phyloP scores from a whole-genome alignment of 2,888 invertebrate genomes.

The Neocrepidodera transversa region DNA sequence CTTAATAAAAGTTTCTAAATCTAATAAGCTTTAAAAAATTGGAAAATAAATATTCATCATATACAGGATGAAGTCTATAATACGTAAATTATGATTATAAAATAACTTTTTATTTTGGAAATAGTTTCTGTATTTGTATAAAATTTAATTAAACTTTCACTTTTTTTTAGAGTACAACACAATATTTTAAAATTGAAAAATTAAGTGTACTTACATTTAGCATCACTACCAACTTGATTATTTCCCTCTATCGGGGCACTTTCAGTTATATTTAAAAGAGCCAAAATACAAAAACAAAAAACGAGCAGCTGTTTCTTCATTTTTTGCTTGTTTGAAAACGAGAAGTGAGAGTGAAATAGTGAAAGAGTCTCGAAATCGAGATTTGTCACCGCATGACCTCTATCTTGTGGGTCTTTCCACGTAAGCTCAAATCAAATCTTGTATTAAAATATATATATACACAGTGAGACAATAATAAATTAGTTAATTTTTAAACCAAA shows the following conservation, averaged over 20 bases:
- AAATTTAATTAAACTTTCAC: background rate
- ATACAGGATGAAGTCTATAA: too few species aligned
- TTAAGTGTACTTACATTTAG: constrained; percentile 39
- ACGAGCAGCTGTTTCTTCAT: constrained; percentile 21
- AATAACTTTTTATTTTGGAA: too few species aligned
- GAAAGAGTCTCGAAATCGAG: background rate
- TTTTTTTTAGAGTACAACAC: background rate
- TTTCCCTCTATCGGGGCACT: constrained; percentile 31
- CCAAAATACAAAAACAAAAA: constrained; percentile 18
- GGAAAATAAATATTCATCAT: background rate
- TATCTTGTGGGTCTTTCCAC: constrained; percentile 14
- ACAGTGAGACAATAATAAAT: too few species aligned
- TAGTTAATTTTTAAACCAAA: too few species aligned
- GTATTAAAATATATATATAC: too few species aligned
- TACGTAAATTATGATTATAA: too few species aligned
- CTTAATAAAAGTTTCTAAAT: too few species aligned
- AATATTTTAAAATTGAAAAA: background rate
- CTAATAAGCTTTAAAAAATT: background rate
- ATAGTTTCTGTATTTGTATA: background rate
- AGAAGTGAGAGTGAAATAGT: constrained; percentile 7
- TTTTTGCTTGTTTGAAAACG: background rate
- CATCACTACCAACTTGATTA: constrained; percentile 29
- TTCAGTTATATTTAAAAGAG: constrained; percentile 7
- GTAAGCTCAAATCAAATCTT: too few species aligned
- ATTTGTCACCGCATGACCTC: constrained; percentile 16